phyloP scores from a whole-genome alignment of 2,113 vertebrate genomes.

The Pica pica region DNA sequence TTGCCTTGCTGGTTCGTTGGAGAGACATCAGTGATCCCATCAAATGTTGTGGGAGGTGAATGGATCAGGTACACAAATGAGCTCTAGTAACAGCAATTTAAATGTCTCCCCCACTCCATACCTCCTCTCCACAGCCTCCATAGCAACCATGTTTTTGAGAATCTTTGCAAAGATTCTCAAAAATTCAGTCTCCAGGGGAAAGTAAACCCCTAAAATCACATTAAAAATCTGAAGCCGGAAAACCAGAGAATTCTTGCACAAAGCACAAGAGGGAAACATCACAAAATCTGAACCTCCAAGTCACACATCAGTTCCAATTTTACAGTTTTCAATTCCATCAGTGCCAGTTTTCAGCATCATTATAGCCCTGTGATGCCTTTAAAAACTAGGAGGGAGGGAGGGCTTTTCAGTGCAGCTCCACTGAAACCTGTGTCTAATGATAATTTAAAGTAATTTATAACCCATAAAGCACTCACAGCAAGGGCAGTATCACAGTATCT shows the following conservation, averaged over 20 bases:
- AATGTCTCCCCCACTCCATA: background rate
- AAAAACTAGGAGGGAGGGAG: background rate
- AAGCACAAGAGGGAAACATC: background rate
- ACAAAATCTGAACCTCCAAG: background rate
- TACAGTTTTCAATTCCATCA: background rate
- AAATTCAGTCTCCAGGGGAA: background rate
- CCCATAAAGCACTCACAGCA: background rate
- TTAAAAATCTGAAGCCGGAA: background rate
- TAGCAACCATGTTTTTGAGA: constrained; percentile 12
- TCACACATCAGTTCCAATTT: background rate
- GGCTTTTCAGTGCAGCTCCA: background rate
- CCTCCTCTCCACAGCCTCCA: constrained; percentile 21
- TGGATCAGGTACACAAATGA: background rate
- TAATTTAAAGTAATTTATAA: constrained; percentile 37
- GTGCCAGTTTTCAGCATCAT: background rate
- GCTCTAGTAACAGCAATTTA: background rate
- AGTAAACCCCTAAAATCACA: background rate
- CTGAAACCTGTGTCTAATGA: background rate
- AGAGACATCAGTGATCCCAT: background rate
- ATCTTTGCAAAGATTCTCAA: background rate
- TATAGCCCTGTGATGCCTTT: background rate
- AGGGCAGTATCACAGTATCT: background rate
- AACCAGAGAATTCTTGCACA: background rate
- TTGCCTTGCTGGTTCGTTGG: background rate
- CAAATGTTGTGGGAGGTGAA: background rate